These are phyloP conservation scores for Zaprionus ghesquierei DNA, from an alignment of 1,140 invertebrate genomes.

Conservation along the genomic window DNA sequence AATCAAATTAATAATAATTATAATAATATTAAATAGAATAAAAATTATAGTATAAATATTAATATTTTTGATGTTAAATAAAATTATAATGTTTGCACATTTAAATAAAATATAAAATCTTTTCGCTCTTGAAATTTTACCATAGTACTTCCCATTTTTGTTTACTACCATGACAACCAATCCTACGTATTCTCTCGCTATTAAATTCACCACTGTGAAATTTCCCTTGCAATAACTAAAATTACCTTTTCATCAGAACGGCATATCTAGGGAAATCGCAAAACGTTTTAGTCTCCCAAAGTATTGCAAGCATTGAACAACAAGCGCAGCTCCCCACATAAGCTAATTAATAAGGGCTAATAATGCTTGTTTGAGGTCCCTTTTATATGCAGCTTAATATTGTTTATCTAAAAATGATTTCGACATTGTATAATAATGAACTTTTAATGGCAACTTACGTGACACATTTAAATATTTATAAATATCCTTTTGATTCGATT, in stretches of 20 bases:
- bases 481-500: no score
- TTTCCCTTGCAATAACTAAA: conserved; percentile 39
- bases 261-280: neutral
- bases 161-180: neutral
- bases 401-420: neutral
- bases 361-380: neutral
- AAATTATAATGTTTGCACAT: no score
- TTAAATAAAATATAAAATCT: no score
- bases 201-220: conserved; percentile 38
- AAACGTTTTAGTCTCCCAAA: conserved; percentile 2
- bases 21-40: no score
- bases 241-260: conserved; percentile 40
- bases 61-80: no score
- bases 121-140: no score
- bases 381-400: conserved; percentile 1
- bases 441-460: neutral
- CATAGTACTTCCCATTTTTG: no score
- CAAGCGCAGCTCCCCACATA: neutral
- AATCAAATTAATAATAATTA: no score
- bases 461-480: no score
- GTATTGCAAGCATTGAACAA: neutral
- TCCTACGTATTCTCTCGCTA: neutral
- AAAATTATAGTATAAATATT: no score
- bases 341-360: neutral
- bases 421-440: neutral